Conservation (phyloP, 2,888 invertebrate genomes). For the Drymonia ruficornis region DNA sequence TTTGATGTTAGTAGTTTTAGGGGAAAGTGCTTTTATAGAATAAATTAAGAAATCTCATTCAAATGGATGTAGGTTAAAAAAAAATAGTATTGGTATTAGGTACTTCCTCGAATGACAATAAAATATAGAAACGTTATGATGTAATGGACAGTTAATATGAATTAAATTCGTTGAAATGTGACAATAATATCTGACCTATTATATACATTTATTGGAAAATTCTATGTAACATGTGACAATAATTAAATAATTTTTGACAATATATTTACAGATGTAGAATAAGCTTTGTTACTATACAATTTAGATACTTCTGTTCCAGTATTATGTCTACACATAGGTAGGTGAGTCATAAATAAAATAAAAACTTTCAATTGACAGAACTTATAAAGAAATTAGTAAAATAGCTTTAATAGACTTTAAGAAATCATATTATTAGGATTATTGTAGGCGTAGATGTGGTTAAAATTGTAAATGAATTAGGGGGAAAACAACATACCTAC, state of each 20-base stretch:
- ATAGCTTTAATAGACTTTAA: constrained; percentile 81
- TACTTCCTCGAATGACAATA: constrained; percentile 37
- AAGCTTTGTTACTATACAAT: constrained; percentile 42
- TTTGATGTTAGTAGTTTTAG: constrained; percentile 79
- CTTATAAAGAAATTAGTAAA: constrained; percentile 62
- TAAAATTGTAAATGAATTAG: constrained; percentile 37
- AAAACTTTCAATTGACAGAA: constrained; percentile 21
- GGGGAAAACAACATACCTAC: constrained; percentile 26
- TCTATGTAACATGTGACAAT: constrained; percentile 25
- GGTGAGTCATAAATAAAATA: constrained; percentile 13
- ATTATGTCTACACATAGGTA: constrained; percentile 27
- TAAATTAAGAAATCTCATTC: constrained; percentile 43
- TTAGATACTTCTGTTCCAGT: constrained; percentile 24
- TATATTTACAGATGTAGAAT: constrained; percentile 48
- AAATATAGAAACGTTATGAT: constrained; percentile 22
- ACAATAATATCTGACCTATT: constrained; percentile 10
- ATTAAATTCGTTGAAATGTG: constrained; percentile 9
- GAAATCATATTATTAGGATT: constrained; percentile 39
- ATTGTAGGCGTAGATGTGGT: constrained; percentile 41
- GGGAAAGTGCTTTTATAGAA: constrained; percentile 79
- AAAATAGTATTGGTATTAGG: constrained; percentile 28
- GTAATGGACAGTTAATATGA: constrained; percentile 23
- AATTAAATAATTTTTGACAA: constrained; percentile 50
- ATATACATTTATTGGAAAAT: constrained; percentile 1
- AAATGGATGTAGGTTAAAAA: constrained; percentile 42